phyloP scores from a whole-genome alignment of 2,888 invertebrate genomes.

The Furcula furcula region DNA sequence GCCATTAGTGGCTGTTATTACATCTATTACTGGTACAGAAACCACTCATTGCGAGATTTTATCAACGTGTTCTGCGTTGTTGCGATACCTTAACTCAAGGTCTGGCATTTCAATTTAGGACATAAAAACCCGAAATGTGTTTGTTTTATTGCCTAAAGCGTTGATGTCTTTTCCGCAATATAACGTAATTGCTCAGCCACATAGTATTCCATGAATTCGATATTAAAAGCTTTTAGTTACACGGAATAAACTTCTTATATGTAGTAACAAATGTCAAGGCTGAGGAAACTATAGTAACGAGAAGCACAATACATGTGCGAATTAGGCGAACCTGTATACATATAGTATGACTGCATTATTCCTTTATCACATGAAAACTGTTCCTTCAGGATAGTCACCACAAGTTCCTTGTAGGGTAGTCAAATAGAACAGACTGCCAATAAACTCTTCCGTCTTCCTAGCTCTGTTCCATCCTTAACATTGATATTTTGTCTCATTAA shows the following conservation, averaged over 20 bases:
- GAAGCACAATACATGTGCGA: constrained; percentile 2
- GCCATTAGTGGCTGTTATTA: constrained; percentile 6
- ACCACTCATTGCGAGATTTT: constrained; percentile 17
- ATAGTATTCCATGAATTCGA: constrained; percentile 8
- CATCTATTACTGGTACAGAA: constrained; percentile 13
- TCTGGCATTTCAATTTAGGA: constrained; percentile 3
- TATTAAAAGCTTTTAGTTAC: constrained; percentile 9
- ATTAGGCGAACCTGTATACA: neutral
- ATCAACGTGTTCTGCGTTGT: constrained; percentile 7
- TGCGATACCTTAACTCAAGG: constrained; percentile 5
- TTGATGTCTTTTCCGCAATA: neutral
- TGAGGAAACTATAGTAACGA: constrained; percentile 6
- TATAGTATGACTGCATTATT: too few relatives aligned
- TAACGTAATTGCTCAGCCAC: constrained; percentile 2
- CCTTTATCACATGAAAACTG: too few relatives aligned
- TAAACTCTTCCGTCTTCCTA: too few relatives aligned
- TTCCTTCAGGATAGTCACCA: too few relatives aligned
- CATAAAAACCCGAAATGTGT: constrained; percentile 1
- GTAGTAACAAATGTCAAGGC: constrained; percentile 28
- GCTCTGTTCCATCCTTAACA: too few relatives aligned
- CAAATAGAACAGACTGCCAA: too few relatives aligned
- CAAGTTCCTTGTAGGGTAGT: too few relatives aligned
- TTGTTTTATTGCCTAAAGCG: neutral
- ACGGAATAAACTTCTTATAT: constrained; percentile 6
- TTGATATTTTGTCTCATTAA: too few relatives aligned